Conservation (phyloP, 2,797 vertebrate species). For the Molossus molossus region DNA sequence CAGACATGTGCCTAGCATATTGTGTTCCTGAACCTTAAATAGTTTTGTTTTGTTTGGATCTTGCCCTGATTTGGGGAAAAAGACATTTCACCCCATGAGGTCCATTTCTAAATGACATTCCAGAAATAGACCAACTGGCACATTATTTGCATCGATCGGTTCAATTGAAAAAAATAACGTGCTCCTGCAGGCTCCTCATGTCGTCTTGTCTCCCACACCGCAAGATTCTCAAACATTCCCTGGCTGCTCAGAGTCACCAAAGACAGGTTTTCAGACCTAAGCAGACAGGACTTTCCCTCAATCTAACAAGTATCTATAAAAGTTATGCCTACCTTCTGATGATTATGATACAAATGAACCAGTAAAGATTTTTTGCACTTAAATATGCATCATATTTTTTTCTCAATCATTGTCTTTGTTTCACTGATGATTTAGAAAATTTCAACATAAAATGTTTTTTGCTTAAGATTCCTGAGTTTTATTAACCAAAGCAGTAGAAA, state of each 20-base stretch:
- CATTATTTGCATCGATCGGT: slow-evolving; percentile 32
- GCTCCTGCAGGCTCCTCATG: background rate
- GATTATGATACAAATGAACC: background rate
- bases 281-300: background rate
- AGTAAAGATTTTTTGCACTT: background rate
- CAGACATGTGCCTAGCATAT: background rate
- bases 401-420: background rate
- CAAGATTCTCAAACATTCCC: background rate
- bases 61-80: slow-evolving; percentile 33
- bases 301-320: background rate
- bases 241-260: background rate
- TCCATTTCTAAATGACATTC: slow-evolving; percentile 56
- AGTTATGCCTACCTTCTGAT: background rate
- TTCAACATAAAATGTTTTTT: background rate
- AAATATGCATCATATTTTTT: background rate
- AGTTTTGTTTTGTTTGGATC: slow-evolving; percentile 39
- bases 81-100: slow-evolving; percentile 59
- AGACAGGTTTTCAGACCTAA: background rate
- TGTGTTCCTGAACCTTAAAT: slow-evolving; percentile 58
- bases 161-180: slow-evolving; percentile 3
- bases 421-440: background rate
- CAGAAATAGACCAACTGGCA: slow-evolving; percentile 55
- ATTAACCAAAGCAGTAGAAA: background rate
- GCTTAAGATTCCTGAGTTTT: background rate
- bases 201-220: background rate